Percentiles rank a stretch among this genome's conserved stretches.
Evolutionary conservation across 2,888 invertebrate species (phyloP).

Genomic region (Saturnia japonica): DNA sequence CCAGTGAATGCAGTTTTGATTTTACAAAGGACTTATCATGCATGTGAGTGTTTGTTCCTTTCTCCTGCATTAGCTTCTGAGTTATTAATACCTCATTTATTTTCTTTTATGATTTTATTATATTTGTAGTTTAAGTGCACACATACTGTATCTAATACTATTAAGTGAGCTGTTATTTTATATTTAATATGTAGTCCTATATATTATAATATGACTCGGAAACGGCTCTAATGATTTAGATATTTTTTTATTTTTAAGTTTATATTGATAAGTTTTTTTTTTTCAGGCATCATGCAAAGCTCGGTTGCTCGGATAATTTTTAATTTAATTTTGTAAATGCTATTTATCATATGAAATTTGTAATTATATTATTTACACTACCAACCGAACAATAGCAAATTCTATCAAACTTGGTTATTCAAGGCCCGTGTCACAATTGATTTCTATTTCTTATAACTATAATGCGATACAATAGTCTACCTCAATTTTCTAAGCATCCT

Average conservation of each 20-base stretch:
- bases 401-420: constrained; percentile 20
- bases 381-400: constrained; percentile 40
- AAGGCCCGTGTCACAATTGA: constrained; percentile 18
- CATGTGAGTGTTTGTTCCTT: constrained; percentile 61
- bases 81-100: neutral
- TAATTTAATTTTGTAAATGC: neutral
- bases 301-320: neutral
- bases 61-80: neutral
- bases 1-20: constrained; percentile 55
- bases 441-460: constrained; percentile 18
- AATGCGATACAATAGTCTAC: constrained; percentile 32
- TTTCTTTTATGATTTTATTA: neutral
- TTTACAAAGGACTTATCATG: constrained; percentile 66
- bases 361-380: constrained; percentile 30
- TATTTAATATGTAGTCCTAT: no score
- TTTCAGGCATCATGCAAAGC: no score
- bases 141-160: neutral
- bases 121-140: neutral
- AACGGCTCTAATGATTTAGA: no score
- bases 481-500: constrained; percentile 48
- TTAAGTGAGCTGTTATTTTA: no score
- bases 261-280: no score
- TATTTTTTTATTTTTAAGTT: no score
- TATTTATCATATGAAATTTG: neutral
- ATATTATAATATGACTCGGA: no score